Evolutionary conservation across 2,797 vertebrate species (phyloP).

Genomic region (Gadopsis marmoratus): DNA sequence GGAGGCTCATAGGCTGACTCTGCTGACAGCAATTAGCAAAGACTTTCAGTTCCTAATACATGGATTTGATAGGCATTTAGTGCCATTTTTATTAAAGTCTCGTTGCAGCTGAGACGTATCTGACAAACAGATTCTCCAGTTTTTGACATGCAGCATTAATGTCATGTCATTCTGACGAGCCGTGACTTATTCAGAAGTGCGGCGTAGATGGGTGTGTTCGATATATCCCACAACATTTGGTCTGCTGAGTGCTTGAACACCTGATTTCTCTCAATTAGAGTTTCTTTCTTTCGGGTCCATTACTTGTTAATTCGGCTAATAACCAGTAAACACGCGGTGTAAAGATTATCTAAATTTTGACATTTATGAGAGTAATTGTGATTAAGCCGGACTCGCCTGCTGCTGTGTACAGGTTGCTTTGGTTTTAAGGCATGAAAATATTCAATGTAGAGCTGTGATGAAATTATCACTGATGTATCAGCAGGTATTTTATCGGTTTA

Average conservation of each 20-base stretch:
- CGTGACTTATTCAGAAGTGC: slow-evolving; percentile 12
- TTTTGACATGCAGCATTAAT: slow-evolving; percentile 19
- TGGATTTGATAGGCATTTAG: slow-evolving; percentile 36
- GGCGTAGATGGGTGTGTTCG: slow-evolving; percentile 6
- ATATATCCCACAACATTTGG: background rate
- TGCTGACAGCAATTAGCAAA: slow-evolving; percentile 63
- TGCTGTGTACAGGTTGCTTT: background rate
- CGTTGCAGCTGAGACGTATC: slow-evolving; percentile 29
- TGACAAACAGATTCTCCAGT: slow-evolving; percentile 15
- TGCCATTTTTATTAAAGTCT: slow-evolving; percentile 42
- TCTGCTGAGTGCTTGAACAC: background rate
- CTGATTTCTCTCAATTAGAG: background rate
- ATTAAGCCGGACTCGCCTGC: slow-evolving; percentile 13
- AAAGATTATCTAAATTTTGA: background rate
- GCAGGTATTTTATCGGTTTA: slow-evolving; percentile 27
- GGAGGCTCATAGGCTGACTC: slow-evolving; percentile 38
- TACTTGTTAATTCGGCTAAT: slow-evolving; percentile 6
- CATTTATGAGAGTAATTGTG: background rate
- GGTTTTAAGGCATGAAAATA: slow-evolving; percentile 20
- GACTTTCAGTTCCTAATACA: slow-evolving; percentile 44
- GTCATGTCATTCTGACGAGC: slow-evolving; percentile 22
- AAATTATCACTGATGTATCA: slow-evolving; percentile 20
- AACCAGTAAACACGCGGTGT: background rate
- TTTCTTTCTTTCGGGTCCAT: slow-evolving; percentile 10
- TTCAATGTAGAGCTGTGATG: slow-evolving; percentile 9